Evolutionary conservation across 2,797 vertebrate species (phyloP), one percentile per base, ranked within the genome.

Genomic region (Numenius phaeopus): DNA sequence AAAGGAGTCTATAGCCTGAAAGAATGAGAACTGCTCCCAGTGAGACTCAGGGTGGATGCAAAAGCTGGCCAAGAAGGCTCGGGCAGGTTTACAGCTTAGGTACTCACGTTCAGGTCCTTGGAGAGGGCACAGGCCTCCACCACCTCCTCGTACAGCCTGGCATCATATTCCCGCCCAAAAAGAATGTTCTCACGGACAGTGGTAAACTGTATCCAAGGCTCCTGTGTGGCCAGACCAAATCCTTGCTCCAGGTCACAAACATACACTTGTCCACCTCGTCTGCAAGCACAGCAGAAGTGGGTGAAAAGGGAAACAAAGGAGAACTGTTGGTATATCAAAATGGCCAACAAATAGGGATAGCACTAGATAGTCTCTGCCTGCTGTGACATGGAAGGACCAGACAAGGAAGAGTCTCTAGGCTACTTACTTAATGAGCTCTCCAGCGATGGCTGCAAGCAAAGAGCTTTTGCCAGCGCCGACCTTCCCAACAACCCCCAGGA

Each of bases 391-490:
- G 26, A 82, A 32, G 39, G 26, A 90, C 14, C 24, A 87, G 46
- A n/a, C 22, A 90, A 11, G 24, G 16, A 86, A 49, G 30, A 86
- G 32, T 52, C 46, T 76, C 89, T 46, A 82, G 37, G 10, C 12
- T 96, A 77, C 81, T 98, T 98, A 99, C 99, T 99, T 99, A 98
- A 96, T 98, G 64, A 99, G 99, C 80, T 99, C 99, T 97, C 99
- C 99, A 11, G 98, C 98, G 58, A 99, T 98, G 37, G 99, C 99
- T 14, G 99, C 98, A 95, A 99, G 97, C 50, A 99, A 96, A 18
- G 99, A 99, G 64, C 99, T 99, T 98, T 99, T 99, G 50, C 99
- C 99, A 94, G 99, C 99, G 91, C 99, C 99, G 1, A 99, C 99
- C 90, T 99, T 99, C 27, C 99, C 99, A 93, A 99, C 98, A 82